Base-by-base conservation (phyloP, 2,797 vertebrate species). In the Pseudomugil gertrudae region DNA sequence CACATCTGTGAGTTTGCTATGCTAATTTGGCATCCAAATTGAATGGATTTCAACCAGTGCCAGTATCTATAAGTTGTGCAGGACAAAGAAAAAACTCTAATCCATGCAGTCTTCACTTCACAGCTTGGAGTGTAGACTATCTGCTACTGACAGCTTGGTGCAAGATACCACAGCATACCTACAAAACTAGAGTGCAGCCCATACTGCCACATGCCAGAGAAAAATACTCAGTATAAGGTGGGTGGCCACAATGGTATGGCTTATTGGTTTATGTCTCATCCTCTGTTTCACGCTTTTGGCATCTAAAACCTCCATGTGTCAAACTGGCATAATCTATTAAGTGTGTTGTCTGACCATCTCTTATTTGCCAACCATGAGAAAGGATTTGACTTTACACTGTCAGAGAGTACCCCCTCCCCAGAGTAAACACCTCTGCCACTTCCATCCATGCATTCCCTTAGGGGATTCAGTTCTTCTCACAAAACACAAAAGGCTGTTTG, bases 371-470 rank as follows among this genome's bases (percentile, higher is more conserved):
- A 32, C 65, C 40, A 62, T 35, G 19, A 47, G 48, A 58, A 47
- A 51, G 23, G 55, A 36, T 35, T 78, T 17, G 30, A 26, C 47
- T 59, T 43, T 67, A 82, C 65, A n/a, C 69, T 47, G 54, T 24
- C 4, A 0, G 52, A 56, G 71, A 79, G 43, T 60, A 43, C 69
- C 59, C 21, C 76, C 38, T 61, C 33, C 15, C 38, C 57, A 69
- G 29, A 81, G 81, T 89, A 90, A 90, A 87, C 87, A 87, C 53
- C 57, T 36, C 64, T 17, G 14, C 78, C 69, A 63, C 68, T 57
- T 59, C 63, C 61, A 63, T 67, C 66, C 54, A 40, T 77, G 73
- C 77, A 17, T 61, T 77, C 56, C 72, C 56, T 57, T 3, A 47
- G 59, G 63, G 68, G 74, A 51, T 72, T 64, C 30, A 57, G 57